A percentile compares a stretch with the other conserved stretches of the same genome.
Conservation (phyloP, 2,888 invertebrate genomes). For the Drosophila tripunctata region DNA sequence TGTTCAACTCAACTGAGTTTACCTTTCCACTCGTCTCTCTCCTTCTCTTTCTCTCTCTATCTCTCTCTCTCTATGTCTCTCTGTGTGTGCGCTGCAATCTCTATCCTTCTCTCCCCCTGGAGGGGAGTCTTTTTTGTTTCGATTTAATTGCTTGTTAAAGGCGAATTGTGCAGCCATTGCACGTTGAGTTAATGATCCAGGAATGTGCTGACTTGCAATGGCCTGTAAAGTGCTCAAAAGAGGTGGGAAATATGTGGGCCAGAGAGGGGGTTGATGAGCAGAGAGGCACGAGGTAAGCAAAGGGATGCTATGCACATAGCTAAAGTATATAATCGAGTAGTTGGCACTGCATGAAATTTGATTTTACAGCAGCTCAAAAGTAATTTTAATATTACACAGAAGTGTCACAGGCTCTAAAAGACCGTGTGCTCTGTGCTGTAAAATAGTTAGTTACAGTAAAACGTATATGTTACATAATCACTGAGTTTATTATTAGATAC, state of each 20-base stretch:
- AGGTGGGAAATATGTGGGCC: neutral
- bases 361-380: slow-evolving; percentile 30
- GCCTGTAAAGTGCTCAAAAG: slow-evolving; percentile 37
- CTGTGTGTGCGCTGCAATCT: slow-evolving; percentile 1
- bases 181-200: slow-evolving; percentile 74
- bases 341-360: slow-evolving; percentile 33
- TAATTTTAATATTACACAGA: slow-evolving; percentile 1
- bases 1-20: slow-evolving; percentile 27
- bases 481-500: too few species aligned
- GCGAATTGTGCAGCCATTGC: slow-evolving; percentile 73
- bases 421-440: too few species aligned
- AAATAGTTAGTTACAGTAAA: too few species aligned
- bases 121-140: slow-evolving; percentile 63
- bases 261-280: neutral
- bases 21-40: neutral
- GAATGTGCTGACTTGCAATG: slow-evolving; percentile 75
- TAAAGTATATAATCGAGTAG: slow-evolving; percentile 16
- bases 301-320: neutral
- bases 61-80: neutral
- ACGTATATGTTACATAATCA: too few species aligned
- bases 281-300: neutral
- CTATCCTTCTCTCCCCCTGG: neutral
- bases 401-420: neutral
- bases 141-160: slow-evolving; percentile 80
- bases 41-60: neutral